These are phyloP conservation scores for Philopedon plagiatum DNA, from an alignment of 2,888 invertebrate genomes.

Conservation along the genomic window DNA sequence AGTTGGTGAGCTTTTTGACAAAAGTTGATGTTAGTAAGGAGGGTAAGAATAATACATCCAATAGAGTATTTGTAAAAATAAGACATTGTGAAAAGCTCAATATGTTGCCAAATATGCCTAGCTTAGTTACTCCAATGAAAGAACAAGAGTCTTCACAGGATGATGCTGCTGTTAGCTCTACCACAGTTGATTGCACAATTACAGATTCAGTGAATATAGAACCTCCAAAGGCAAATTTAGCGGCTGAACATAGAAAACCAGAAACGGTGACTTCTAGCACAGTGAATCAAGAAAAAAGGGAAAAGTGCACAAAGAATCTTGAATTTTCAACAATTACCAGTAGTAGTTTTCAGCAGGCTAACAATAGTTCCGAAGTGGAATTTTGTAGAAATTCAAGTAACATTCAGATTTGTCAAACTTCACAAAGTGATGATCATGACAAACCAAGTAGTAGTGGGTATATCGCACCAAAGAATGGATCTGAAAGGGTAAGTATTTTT, in stretches of 20 bases:
- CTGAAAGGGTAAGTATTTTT: constrained; percentile 49
- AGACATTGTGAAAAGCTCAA: neutral
- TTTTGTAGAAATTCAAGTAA: constrained; percentile 46
- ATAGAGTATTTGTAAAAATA: neutral
- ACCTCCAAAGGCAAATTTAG: neutral
- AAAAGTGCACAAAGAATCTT: constrained; percentile 35
- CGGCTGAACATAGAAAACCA: constrained; percentile 27
- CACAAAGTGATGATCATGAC: constrained; percentile 36
- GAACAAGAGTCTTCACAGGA: neutral
- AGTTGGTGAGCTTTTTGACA: constrained; percentile 26
- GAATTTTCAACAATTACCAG: constrained; percentile 54
- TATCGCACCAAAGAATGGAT: neutral
- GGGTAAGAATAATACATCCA: neutral
- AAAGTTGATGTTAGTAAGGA: neutral
- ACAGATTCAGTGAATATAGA: neutral
- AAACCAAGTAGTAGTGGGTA: constrained; percentile 22
- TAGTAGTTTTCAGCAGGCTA: constrained; percentile 51
- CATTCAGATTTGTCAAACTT: constrained; percentile 47
- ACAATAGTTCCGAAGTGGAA: constrained; percentile 50
- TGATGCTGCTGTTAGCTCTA: neutral
- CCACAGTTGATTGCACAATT: neutral
- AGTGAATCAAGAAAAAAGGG: constrained; percentile 33
- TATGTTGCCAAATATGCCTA: constrained; percentile 29
- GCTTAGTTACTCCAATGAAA: constrained; percentile 34
- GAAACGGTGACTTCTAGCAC: constrained; percentile 33